phyloP scores from a whole-genome alignment of 2,888 invertebrate genomes.

The Camptogramma bilineatum region DNA sequence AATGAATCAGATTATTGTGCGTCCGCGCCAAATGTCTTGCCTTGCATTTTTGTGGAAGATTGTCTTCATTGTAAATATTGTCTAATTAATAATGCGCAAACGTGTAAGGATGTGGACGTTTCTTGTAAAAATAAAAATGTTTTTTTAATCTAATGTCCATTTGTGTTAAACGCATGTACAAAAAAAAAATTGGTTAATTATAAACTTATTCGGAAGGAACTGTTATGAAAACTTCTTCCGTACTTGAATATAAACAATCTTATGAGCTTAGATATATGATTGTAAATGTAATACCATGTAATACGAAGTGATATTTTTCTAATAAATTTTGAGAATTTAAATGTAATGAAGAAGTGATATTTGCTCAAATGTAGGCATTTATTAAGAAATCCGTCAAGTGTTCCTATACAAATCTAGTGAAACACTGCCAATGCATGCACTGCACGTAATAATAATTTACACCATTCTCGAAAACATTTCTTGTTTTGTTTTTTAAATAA shows the following conservation, averaged over 20 bases:
- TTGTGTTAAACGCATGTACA: conserved; percentile 3
- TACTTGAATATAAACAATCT: conserved; percentile 10
- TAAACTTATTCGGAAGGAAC: background rate
- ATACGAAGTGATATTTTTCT: conserved; percentile 17
- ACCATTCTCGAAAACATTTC: background rate
- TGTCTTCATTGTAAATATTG: background rate
- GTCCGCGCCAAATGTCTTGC: background rate
- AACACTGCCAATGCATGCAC: conserved; percentile 13
- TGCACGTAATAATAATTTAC: background rate
- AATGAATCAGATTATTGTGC: background rate
- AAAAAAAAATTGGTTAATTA: background rate
- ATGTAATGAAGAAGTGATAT: conserved; percentile 12
- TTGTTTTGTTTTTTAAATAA: background rate
- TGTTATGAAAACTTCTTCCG: conserved; percentile 6
- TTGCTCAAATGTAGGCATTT: conserved; percentile 28
- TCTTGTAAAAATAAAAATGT: background rate
- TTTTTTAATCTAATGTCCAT: conserved; percentile 2
- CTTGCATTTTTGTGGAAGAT: background rate
- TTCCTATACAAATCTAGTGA: conserved; percentile 25
- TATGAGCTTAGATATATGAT: conserved; percentile 20
- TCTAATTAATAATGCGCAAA: background rate
- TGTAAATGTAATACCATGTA: conserved; percentile 21
- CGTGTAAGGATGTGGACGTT: background rate
- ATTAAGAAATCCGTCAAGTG: conserved; percentile 7
- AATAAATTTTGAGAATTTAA: conserved; percentile 2